Evolutionary conservation across 2,797 vertebrate genomes (phyloP), one percentile per base, ranked within the genome.

Genomic region (Phalloptychus januarius): DNA sequence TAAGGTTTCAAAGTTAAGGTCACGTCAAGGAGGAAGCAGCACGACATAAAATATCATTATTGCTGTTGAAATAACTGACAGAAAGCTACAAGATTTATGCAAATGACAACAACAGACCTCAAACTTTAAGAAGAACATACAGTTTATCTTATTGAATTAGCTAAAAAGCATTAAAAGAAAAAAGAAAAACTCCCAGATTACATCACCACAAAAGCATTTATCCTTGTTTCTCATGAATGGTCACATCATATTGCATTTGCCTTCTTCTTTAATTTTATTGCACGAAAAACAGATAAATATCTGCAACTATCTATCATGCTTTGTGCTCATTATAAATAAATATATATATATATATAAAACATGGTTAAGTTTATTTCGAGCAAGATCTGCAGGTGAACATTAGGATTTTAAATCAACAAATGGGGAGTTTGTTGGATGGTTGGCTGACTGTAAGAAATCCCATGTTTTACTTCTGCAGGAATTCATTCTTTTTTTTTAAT

Each of bases 1-100:
- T 80, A 70, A 63, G 54, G 70, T 76, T 76, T 61, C 74, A 83
- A 79, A 54, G 74, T 11, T 74, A 7, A 89, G 78, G 82, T 87
- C 79, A 80, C 8, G 77, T 81, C 58, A 86, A 72, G 82, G 71
- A 81, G 83, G 23, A 83, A 18, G 18, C 40, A 80, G 46, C 18
- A 16, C 77, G 40, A 80, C 45, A 58, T 70, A 52, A 61, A 78
- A 72, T 28, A 28, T 42, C 65, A 81, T 85, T 78, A 71, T 79
- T 79, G 58, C 58, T 75, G 48, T 81, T 76, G 70, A 63, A 76
- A 78, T 78, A 78, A 50, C 20, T 33, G 50, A 33, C 28, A 65
- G 67, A 45, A 48, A 78, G 69, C 76, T 61, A 56, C 11, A 54
- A 15, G 50, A 54, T 16, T 73, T 54, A 45, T 42, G 7, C 42